These are phyloP conservation scores for Hephaestus fuliginosus DNA, from an alignment of 2,797 vertebrate genomes.

Conservation along the genomic window DNA sequence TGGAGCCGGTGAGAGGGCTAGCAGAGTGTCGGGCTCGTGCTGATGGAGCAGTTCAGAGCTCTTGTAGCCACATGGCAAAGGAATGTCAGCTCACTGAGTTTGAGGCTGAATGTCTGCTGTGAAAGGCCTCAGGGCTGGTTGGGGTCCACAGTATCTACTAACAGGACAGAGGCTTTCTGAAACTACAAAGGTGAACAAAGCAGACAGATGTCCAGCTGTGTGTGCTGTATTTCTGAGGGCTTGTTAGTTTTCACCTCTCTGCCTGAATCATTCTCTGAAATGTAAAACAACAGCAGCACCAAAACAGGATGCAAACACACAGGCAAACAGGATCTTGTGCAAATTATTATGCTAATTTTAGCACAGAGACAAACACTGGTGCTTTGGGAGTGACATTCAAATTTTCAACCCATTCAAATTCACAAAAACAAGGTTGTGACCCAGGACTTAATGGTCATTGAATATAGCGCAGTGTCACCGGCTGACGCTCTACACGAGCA, in stretches of 20 bases:
- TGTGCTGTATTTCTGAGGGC: not conserved
- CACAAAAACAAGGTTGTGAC: constrained; percentile 20
- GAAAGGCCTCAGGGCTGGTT: constrained; percentile 40
- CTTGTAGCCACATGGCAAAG: constrained; percentile 71
- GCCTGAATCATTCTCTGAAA: constrained; percentile 26
- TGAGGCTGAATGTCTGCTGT: constrained; percentile 63
- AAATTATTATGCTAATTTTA: constrained; percentile 68
- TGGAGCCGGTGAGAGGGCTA: constrained; percentile 35
- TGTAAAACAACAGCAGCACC: constrained; percentile 19
- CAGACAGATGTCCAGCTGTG: constrained; percentile 13
- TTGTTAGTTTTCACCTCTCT: constrained; percentile 9
- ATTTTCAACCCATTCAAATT: constrained; percentile 44
- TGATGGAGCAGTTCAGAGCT: constrained; percentile 70
- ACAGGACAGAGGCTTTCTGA: constrained; percentile 44
- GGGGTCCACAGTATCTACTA: constrained; percentile 45
- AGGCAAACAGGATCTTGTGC: constrained; percentile 64
- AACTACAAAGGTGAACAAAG: constrained; percentile 11
- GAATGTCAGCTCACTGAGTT: constrained; percentile 72
- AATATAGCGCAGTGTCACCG: constrained; percentile 6
- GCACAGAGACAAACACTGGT: constrained; percentile 18
- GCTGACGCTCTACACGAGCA: constrained; percentile 12
- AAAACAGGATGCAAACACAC: constrained; percentile 70
- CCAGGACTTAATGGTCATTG: constrained; percentile 1
- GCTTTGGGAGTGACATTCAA: constrained; percentile 46
- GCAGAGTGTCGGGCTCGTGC: constrained; percentile 51